phyloP scores from a whole-genome alignment of 35 echinoderm and acorn worm species.

The Lytechinus pictus region DNA sequence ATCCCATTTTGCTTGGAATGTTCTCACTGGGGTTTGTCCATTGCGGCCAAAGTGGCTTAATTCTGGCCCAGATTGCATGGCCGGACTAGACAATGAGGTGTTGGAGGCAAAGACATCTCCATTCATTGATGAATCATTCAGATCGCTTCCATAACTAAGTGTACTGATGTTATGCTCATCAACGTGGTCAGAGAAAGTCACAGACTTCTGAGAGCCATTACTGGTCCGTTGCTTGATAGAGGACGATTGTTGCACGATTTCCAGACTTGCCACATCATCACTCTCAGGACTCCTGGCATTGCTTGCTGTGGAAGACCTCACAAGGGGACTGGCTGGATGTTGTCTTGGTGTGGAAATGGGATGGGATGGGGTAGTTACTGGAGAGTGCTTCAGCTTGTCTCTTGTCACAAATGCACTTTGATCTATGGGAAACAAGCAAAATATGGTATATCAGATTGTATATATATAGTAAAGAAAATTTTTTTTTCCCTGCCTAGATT shows the following conservation, averaged over 20 bases:
- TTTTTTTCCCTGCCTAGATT: background rate
- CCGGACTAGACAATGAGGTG: background rate
- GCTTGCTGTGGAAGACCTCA: background rate
- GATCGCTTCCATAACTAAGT: background rate
- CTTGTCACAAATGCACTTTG: constrained; percentile 74
- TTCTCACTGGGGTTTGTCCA: background rate
- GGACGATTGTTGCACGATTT: background rate
- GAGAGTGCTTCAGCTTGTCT: constrained; percentile 74
- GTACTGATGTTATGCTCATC: constrained; percentile 62
- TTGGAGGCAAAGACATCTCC: background rate
- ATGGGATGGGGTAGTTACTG: background rate
- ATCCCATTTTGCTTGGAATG: background rate
- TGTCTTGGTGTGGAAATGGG: background rate
- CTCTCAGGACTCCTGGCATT: background rate
- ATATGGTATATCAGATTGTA: background rate
- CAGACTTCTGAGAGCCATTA: constrained; percentile 77
- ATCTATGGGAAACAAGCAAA: constrained; percentile 43
- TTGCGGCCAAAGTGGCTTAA: background rate
- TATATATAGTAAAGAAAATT: background rate
- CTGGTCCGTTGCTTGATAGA: background rate
- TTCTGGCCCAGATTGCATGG: background rate
- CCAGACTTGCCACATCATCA: background rate
- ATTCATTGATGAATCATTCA: background rate
- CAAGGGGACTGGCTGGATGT: background rate
- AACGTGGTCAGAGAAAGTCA: constrained; percentile 72